Percentiles rank a stretch among this genome's conserved stretches.
These are phyloP conservation scores for Trissolcus japonicus DNA, from an alignment of 2,888 invertebrate genomes.

Conservation along the genomic window DNA sequence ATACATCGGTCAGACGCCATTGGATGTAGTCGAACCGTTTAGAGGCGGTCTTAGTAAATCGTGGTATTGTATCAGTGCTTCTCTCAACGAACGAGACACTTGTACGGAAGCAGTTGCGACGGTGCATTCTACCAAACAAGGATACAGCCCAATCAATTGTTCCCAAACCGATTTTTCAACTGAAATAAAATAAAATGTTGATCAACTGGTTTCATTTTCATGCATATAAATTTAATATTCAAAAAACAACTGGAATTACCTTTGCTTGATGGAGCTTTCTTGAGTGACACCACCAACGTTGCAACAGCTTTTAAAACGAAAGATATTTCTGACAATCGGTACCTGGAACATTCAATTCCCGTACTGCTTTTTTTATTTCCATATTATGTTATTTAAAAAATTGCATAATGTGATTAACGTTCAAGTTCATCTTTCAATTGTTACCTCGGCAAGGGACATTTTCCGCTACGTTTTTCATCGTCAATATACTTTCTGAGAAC, in stretches of 20 bases:
- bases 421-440: not conserved
- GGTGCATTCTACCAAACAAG: conserved; percentile 90
- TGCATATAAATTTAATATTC: not conserved
- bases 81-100: conserved; percentile 87
- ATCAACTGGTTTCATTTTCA: not conserved
- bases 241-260: conserved; percentile 71
- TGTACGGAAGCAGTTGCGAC: conserved; percentile 86
- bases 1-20: conserved; percentile 72
- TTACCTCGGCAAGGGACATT: conserved; percentile 89
- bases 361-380: conserved; percentile 10
- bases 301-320: conserved; percentile 96
- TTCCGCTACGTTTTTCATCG: conserved; percentile 88
- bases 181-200: conserved; percentile 69
- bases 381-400: no score
- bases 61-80: conserved; percentile 91
- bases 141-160: conserved; percentile 93
- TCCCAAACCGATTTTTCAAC: conserved; percentile 95
- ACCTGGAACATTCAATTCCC: conserved; percentile 79
- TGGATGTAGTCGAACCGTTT: conserved; percentile 66
- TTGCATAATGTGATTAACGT: no score
- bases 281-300: conserved; percentile 93
- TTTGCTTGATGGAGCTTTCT: conserved; percentile 92
- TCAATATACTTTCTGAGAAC: conserved; percentile 92
- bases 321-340: conserved; percentile 95
- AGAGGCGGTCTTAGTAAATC: conserved; percentile 85